phyloP scores from a whole-genome alignment of 1,140 invertebrate species.

The Pygmarrhopalites habei region DNA sequence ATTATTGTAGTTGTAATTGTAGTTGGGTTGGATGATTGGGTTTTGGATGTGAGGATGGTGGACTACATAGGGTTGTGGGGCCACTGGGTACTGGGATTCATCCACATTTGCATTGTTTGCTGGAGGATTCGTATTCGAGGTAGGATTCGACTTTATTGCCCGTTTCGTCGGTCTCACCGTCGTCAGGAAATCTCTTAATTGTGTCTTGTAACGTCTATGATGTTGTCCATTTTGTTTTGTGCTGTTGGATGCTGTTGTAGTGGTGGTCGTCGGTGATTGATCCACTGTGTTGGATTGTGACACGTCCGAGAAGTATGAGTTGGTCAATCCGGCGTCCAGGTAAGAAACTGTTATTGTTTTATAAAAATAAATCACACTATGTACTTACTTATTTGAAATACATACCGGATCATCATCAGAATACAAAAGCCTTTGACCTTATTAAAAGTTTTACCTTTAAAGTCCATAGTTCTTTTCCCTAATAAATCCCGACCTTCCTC shows the following conservation, averaged over 20 bases:
- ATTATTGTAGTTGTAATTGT: slow-evolving; percentile 14
- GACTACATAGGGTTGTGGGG: slow-evolving; percentile 40
- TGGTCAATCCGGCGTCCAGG: slow-evolving; percentile 75
- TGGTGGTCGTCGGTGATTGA: slow-evolving; percentile 53
- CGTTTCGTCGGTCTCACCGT: slow-evolving; percentile 67
- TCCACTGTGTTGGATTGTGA: slow-evolving; percentile 40
- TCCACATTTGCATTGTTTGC: slow-evolving; percentile 35
- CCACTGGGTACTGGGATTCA: slow-evolving; percentile 29
- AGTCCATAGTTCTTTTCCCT: slow-evolving; percentile 95
- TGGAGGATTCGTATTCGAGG: slow-evolving; percentile 40
- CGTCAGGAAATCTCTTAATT: slow-evolving; percentile 82
- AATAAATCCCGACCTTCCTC: slow-evolving; percentile 94
- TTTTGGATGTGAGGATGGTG: slow-evolving; percentile 41
- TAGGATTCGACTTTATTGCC: slow-evolving; percentile 40
- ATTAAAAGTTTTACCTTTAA: too few relatives aligned
- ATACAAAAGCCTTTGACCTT: too few relatives aligned
- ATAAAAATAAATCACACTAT: too few relatives aligned
- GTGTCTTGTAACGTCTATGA: slow-evolving; percentile 75
- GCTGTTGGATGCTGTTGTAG: slow-evolving; percentile 39
- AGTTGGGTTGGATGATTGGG: slow-evolving; percentile 41
- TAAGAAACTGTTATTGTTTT: too few relatives aligned
- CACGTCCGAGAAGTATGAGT: slow-evolving; percentile 74
- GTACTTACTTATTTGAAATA: too few relatives aligned
- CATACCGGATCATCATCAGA: too few relatives aligned
- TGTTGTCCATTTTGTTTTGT: slow-evolving; percentile 50